Evolutionary conservation across 2,888 invertebrate genomes (phyloP).

Genomic region (Drosophila neotestacea): DNA sequence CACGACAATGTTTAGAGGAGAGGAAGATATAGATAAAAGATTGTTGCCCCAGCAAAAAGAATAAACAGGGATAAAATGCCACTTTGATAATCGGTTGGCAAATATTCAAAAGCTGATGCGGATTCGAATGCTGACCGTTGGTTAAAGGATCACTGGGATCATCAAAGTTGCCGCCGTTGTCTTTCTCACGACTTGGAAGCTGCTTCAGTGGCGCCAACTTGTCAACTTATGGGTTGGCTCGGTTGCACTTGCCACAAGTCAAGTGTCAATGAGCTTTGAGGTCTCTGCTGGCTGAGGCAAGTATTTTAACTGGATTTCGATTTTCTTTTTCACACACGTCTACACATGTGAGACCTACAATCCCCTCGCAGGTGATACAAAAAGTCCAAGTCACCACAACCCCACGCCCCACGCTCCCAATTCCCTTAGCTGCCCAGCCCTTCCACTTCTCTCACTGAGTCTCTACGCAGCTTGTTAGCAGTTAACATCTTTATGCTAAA

Average conservation of each 20-base stretch:
- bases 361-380: neutral
- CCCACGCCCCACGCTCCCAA: neutral
- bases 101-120: slow-evolving; percentile 36
- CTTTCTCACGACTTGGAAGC: slow-evolving; percentile 58
- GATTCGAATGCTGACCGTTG: slow-evolving; percentile 20
- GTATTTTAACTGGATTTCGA: slow-evolving; percentile 35
- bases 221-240: slow-evolving; percentile 20
- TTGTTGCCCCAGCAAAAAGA: neutral
- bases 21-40: neutral
- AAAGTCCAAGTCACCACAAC: neutral
- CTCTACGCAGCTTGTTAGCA: slow-evolving; percentile 66
- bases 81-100: slow-evolving; percentile 50
- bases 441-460: neutral
- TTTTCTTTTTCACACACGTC: slow-evolving; percentile 36
- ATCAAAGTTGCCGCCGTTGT: slow-evolving; percentile 26
- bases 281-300: slow-evolving; percentile 8
- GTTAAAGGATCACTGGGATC: slow-evolving; percentile 47
- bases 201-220: slow-evolving; percentile 45
- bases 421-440: neutral
- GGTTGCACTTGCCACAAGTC: slow-evolving; percentile 29
- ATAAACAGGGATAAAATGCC: neutral
- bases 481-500: slow-evolving; percentile 81
- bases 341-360: slow-evolving; percentile 32
- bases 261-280: slow-evolving; percentile 59
- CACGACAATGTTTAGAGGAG: neutral